phyloP scores from a whole-genome alignment of 2,888 invertebrate genomes.

The Drosophila mulleri region DNA sequence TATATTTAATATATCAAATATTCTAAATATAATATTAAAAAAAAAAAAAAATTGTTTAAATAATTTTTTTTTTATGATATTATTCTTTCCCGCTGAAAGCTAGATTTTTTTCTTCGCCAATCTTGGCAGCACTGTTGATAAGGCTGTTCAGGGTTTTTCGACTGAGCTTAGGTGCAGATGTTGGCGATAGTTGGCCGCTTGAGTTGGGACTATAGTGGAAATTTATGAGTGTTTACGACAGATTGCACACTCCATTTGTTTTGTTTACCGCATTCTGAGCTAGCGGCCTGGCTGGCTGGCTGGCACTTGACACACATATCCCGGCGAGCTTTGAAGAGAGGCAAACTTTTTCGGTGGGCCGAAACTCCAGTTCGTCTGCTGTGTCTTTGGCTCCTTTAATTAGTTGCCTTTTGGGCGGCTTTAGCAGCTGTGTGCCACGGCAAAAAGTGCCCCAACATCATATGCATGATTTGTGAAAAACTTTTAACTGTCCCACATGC shows the following conservation, averaged over 20 bases:
- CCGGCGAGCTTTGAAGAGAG: slow-evolving; percentile 38
- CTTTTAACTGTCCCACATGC: slow-evolving; percentile 61
- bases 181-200: slow-evolving; percentile 60
- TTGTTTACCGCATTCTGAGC: slow-evolving; percentile 68
- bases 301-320: slow-evolving; percentile 72
- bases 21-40: too few relatives aligned
- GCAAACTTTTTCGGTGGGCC: slow-evolving; percentile 14
- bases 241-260: slow-evolving; percentile 82
- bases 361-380: slow-evolving; percentile 13
- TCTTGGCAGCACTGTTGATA: slow-evolving; percentile 11
- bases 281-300: neutral
- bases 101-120: neutral
- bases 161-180: slow-evolving; percentile 4
- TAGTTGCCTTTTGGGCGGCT: slow-evolving; percentile 57
- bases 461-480: slow-evolving; percentile 79
- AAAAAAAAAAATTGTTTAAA: too few relatives aligned
- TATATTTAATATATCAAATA: too few relatives aligned
- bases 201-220: slow-evolving; percentile 53
- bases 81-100: neutral
- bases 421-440: slow-evolving; percentile 38
- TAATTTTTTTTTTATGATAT: too few relatives aligned
- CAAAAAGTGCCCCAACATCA: slow-evolving; percentile 62
- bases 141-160: neutral
- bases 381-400: slow-evolving; percentile 60
- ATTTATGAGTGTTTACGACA: slow-evolving; percentile 82